A percentile compares a stretch with the other conserved stretches of the same genome.
These are phyloP conservation scores for Oryzias woworae DNA, from an alignment of 2,113 vertebrate genomes.

Conservation along the genomic window DNA sequence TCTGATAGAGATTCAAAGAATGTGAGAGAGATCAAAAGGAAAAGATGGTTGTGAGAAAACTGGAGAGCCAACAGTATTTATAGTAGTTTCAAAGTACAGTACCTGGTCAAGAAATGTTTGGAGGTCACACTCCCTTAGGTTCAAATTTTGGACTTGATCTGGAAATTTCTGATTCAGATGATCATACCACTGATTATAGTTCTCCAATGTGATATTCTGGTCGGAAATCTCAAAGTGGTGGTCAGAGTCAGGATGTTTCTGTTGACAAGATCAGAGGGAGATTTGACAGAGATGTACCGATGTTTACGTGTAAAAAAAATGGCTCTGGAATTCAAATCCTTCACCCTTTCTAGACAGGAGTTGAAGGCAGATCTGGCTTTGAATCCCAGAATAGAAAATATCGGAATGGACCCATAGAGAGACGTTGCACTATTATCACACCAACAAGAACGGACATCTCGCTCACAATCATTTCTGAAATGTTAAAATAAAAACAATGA, in stretches of 20 bases:
- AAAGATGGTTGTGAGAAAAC: background rate
- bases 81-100: background rate
- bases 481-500: background rate
- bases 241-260: conserved; percentile 86
- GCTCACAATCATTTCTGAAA: conserved; percentile 88
- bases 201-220: conserved; percentile 78
- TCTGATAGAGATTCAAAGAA: conserved; percentile 63
- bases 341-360: conserved; percentile 80
- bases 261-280: conserved; percentile 25
- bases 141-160: conserved; percentile 58
- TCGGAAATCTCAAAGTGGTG: conserved; percentile 82
- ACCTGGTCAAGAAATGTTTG: conserved; percentile 88
- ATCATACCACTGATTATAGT: conserved; percentile 71
- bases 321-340: background rate
- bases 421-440: conserved; percentile 87
- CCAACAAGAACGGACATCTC: conserved; percentile 86
- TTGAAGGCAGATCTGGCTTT: conserved; percentile 82
- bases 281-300: background rate
- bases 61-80: background rate
- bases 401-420: conserved; percentile 85
- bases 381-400: conserved; percentile 92
- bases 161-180: conserved; percentile 71
- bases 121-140: conserved; percentile 77
- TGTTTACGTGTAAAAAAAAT: background rate
- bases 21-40: background rate